Percentiles rank a stretch among this genome's conserved stretches.
Conservation (phyloP, 2,888 invertebrate species). For the Ochlodes sylvanus region DNA sequence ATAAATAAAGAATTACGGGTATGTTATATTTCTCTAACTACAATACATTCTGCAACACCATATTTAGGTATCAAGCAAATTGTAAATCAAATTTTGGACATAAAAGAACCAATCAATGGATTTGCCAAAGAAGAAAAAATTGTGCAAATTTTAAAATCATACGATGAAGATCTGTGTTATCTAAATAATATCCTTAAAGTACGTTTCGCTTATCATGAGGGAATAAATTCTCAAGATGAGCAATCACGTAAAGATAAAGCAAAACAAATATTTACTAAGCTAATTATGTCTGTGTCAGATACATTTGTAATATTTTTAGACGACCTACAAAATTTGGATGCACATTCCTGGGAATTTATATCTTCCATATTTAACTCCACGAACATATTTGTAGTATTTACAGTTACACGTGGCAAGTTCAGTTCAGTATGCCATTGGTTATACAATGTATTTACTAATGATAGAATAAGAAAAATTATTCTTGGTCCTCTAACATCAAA, state of each 20-base stretch:
- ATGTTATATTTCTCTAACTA: constrained; percentile 63
- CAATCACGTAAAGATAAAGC: constrained; percentile 66
- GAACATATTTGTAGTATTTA: constrained; percentile 67
- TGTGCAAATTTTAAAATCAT: constrained; percentile 59
- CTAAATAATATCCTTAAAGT: constrained; percentile 82
- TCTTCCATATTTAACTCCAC: constrained; percentile 61
- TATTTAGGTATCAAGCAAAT: constrained; percentile 75
- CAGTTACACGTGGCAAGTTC: constrained; percentile 72
- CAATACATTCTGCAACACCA: constrained; percentile 73
- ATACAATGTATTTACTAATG: constrained; percentile 70
- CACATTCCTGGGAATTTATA: constrained; percentile 73
- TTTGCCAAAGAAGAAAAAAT: constrained; percentile 76
- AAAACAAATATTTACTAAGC: constrained; percentile 64
- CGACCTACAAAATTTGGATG: constrained; percentile 79
- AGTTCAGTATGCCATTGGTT: constrained; percentile 68
- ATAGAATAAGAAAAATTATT: constrained; percentile 69
- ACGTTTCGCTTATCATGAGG: constrained; percentile 77
- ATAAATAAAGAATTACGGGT: constrained; percentile 57
- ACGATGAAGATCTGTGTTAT: constrained; percentile 79
- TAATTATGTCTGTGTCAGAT: constrained; percentile 63
- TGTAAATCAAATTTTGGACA: constrained; percentile 67
- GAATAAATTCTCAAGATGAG: constrained; percentile 66
- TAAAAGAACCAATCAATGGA: constrained; percentile 65
- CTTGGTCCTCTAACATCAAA: constrained; percentile 67
- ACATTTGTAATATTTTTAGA: constrained; percentile 75